Evolutionary conservation across 35 echinoderm and acorn worm species (phyloP).

Genomic region (Apostichopus californicus): DNA sequence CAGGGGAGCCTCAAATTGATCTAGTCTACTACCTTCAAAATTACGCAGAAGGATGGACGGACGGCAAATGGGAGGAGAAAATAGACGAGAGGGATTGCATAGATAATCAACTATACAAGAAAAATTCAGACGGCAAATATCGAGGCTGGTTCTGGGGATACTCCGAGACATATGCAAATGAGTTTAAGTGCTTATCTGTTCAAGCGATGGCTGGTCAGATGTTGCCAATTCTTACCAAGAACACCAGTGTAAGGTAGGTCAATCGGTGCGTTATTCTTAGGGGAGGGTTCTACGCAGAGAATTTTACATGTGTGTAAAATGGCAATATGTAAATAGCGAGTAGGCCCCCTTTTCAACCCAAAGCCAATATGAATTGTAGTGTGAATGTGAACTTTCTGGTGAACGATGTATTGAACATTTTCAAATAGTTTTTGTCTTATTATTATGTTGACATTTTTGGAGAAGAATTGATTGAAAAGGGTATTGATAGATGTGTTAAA

Average conservation of each 20-base stretch:
- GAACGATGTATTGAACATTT: too few species aligned
- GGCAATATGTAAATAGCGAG: too few species aligned
- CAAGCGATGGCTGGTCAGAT: conserved; percentile 79
- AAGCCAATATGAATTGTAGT: too few species aligned
- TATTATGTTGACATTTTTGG: too few species aligned
- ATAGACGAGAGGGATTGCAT: conserved; percentile 93
- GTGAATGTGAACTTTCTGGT: too few species aligned
- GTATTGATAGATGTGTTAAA: too few species aligned
- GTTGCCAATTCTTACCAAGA: conserved; percentile 71
- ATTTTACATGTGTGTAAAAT: too few species aligned
- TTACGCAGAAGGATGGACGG: conserved; percentile 94
- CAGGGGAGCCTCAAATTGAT: conserved; percentile 80
- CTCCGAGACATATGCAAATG: conserved; percentile 74
- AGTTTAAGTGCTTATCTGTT: conserved; percentile 94
- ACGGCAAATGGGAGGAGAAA: conserved; percentile 97
- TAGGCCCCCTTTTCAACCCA: too few species aligned
- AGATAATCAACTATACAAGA: conserved; percentile 66
- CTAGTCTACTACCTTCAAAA: conserved; percentile 80
- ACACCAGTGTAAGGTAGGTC: conserved; percentile 75
- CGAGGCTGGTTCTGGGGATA: conserved; percentile 97
- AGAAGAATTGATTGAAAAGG: too few species aligned
- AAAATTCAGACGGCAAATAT: conserved; percentile 62
- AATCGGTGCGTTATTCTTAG: neutral
- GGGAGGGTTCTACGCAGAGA: too few species aligned
- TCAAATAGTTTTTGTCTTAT: too few species aligned